Percentiles rank a stretch among this genome's conserved stretches.
These are phyloP conservation scores for Nesoenas mayeri DNA, from an alignment of 2,113 vertebrate genomes.

Conservation along the genomic window DNA sequence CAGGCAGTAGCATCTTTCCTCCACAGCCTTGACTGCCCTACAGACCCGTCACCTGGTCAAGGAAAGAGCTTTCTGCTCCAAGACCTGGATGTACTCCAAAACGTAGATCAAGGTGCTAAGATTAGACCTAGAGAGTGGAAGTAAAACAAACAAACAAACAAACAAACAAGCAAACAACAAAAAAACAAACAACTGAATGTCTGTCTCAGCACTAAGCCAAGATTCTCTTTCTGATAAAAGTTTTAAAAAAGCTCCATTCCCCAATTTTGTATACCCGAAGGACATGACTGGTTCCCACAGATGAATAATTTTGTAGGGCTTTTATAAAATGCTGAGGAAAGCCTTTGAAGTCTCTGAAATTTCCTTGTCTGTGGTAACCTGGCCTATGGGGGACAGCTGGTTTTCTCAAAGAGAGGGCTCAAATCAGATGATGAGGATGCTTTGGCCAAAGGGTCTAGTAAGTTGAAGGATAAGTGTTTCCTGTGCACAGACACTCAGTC, in stretches of 20 bases:
- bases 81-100: not conserved
- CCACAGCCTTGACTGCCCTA: not conserved
- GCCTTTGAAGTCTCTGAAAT: not conserved
- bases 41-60: not conserved
- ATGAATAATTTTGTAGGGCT: not conserved
- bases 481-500: not conserved
- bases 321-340: not conserved
- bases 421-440: not conserved
- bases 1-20: not conserved
- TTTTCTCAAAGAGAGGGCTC: not conserved
- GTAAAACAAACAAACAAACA: not conserved
- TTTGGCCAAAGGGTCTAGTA: not conserved
- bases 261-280: fast-evolving
- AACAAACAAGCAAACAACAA: not conserved
- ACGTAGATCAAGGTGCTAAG: not conserved
- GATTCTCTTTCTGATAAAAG: not conserved
- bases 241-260: not conserved
- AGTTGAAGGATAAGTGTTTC: not conserved
- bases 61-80: not conserved
- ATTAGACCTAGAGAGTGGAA: not conserved
- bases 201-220: not conserved
- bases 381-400: not conserved
- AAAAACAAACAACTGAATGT: not conserved
- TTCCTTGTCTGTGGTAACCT: not conserved
- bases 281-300: not conserved